Evolutionary conservation across 2,113 vertebrate genomes (phyloP), one percentile per base, ranked within the genome.

Genomic region (Glareola pratincola): DNA sequence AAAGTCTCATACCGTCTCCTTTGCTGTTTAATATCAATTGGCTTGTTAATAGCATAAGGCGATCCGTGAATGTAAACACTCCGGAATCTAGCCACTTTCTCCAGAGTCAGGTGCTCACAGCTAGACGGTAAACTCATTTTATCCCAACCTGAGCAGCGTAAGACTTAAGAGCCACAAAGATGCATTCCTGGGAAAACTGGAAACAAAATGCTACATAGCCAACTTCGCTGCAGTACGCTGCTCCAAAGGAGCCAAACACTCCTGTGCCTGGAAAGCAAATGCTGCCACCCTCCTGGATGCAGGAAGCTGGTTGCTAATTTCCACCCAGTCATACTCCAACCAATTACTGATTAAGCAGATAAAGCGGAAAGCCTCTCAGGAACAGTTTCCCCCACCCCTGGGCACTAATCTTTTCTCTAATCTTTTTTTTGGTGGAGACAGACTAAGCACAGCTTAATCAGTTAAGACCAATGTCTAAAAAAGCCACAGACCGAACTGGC

Each of bases 21-120:
- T 95, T 98, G 98, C 60, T 98, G 98, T 95, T 99, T 99, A 98
- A 99, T 99, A 98, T 99, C 99, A 98, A 99, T 99, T 83, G 99
- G 99, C 97, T 99, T 99, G 99, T 99, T 99, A 96, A 98, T 99
- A 95, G 99, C 99, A 97, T 98, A 99, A 79, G 99, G 99, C 0
- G 98, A 99, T 97, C 99, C 98, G 1, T 98, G 99, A 97, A 98
- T 98, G 96, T 98, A 98, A 97, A 98, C 97, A 41, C 98, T 98
- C 82, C 98, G 98, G 96, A 98, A 99, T 94, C 98, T 98, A 82
- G 99, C 97, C 91, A 99, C 98, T 97, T 98, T 99, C 97, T 99
- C 98, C 98, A 99, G 96, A 83, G 98, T 98, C 68, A 98, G 97
- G 95, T 98, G 98, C 77, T 99, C 99, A 94, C 98, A 99, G 97